Evolutionary conservation across 2,797 vertebrate species (phyloP).

Genomic region (Macropus fuliginosus): DNA sequence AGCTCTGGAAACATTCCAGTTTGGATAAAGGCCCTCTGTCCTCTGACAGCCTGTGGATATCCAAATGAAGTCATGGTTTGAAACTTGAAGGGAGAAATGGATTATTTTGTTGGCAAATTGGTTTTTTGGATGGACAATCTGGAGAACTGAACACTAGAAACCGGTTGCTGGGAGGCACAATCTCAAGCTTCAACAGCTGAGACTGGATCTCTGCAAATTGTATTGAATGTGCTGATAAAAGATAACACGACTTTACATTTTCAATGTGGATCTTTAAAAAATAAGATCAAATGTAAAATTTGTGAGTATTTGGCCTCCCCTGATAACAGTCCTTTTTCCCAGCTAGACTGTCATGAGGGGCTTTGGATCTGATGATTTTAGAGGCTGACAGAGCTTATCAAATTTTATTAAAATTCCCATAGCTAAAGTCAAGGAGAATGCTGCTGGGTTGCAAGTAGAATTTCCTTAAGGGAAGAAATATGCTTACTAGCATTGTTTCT

Average conservation of each 20-base stretch:
- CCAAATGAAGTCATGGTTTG: slow-evolving; percentile 61
- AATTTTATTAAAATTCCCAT: slow-evolving; percentile 63
- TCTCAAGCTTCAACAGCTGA: slow-evolving; percentile 34
- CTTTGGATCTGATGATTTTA: slow-evolving; percentile 40
- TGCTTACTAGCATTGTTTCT: slow-evolving; percentile 37
- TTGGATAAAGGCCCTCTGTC: slow-evolving; percentile 42
- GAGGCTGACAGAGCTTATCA: slow-evolving; percentile 63
- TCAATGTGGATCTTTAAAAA: slow-evolving; percentile 53
- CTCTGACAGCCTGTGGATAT: slow-evolving; percentile 42
- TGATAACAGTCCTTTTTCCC: slow-evolving; percentile 12
- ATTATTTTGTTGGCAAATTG: slow-evolving; percentile 60
- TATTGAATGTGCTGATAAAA: not conserved
- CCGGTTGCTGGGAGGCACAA: slow-evolving; percentile 47
- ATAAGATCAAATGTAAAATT: slow-evolving; percentile 34
- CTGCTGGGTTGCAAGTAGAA: slow-evolving; percentile 43
- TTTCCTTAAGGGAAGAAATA: slow-evolving; percentile 64
- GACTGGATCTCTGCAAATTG: slow-evolving; percentile 42
- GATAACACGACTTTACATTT: slow-evolving; percentile 47
- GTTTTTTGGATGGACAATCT: slow-evolving; percentile 45
- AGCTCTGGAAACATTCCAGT: slow-evolving; percentile 42
- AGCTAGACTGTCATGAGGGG: slow-evolving; percentile 6
- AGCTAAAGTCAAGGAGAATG: slow-evolving; percentile 58
- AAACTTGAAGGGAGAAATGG: slow-evolving; percentile 48
- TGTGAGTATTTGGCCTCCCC: not conserved
- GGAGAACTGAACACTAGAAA: slow-evolving; percentile 44